Conservation (phyloP, 2,797 vertebrate genomes). For the Etheostoma nigrum region DNA sequence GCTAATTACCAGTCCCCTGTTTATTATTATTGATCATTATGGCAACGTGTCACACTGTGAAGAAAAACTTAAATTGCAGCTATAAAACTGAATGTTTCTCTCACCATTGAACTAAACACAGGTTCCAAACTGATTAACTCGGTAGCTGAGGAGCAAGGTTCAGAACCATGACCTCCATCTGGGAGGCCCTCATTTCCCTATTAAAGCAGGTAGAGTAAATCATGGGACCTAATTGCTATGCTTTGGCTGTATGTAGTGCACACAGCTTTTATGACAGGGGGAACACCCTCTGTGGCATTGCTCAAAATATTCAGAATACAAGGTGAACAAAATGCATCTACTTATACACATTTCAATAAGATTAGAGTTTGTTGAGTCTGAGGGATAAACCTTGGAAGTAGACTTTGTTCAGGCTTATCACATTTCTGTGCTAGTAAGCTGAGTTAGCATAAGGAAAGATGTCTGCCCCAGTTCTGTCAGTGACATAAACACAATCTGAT, state of each 20-base stretch:
- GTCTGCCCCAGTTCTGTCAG: conserved; percentile 15
- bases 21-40: conserved; percentile 53
- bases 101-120: conserved; percentile 34
- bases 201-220: conserved; percentile 80
- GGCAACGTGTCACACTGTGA: conserved; percentile 23
- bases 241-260: conserved; percentile 61
- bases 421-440: conserved; percentile 37
- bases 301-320: neutral
- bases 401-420: conserved; percentile 78
- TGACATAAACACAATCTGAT: neutral
- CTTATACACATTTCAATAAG: conserved; percentile 34
- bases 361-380: conserved; percentile 44
- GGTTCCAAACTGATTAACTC: conserved; percentile 71
- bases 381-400: conserved; percentile 58
- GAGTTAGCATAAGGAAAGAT: conserved; percentile 36
- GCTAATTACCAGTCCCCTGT: conserved; percentile 31
- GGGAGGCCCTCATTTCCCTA: conserved; percentile 69
- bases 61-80: conserved; percentile 47
- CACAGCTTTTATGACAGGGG: conserved; percentile 51
- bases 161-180: conserved; percentile 74
- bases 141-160: conserved; percentile 67
- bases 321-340: conserved; percentile 19
- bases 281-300: conserved; percentile 20
- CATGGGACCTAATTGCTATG: conserved; percentile 79
- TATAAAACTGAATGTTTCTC: conserved; percentile 40